Evolutionary conservation across 1,140 invertebrate genomes (phyloP).

Genomic region (Conus ventricosus): DNA sequence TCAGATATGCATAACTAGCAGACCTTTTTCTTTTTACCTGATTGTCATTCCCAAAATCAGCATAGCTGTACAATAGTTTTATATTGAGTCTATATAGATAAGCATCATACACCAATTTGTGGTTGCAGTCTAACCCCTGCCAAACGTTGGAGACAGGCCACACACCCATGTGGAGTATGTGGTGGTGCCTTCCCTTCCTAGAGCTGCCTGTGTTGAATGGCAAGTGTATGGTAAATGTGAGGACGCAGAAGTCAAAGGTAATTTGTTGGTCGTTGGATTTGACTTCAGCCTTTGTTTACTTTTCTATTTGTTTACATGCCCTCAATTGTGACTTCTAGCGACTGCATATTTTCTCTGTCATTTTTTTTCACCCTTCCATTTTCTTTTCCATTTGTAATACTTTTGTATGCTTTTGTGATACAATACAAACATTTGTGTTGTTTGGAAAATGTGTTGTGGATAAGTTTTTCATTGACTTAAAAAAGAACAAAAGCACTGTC

Average conservation of each 20-base stretch:
- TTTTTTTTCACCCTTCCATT: neutral
- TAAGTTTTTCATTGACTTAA: too few relatives aligned
- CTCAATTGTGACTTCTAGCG: neutral
- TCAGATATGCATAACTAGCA: too few relatives aligned
- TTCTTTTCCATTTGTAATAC: too few relatives aligned
- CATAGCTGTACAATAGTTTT: too few relatives aligned
- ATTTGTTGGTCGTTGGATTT: neutral
- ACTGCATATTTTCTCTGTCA: neutral
- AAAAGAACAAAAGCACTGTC: too few relatives aligned
- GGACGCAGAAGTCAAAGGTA: neutral
- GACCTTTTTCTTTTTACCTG: too few relatives aligned
- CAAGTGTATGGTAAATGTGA: conserved; percentile 78
- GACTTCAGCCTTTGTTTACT: neutral
- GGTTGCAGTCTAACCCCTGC: neutral
- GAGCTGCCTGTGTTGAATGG: conserved; percentile 91
- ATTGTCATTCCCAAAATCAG: too few relatives aligned
- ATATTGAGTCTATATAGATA: too few relatives aligned
- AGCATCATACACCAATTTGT: neutral
- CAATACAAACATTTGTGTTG: too few relatives aligned
- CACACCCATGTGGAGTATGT: conserved; percentile 87
- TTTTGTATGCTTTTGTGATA: too few relatives aligned
- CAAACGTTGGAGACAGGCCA: conserved; percentile 53
- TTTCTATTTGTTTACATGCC: neutral
- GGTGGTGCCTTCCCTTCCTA: conserved; percentile 86
- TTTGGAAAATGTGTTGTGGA: too few relatives aligned